Conservation (phyloP, 2,797 vertebrate genomes). For the Myotis findleyi region DNA sequence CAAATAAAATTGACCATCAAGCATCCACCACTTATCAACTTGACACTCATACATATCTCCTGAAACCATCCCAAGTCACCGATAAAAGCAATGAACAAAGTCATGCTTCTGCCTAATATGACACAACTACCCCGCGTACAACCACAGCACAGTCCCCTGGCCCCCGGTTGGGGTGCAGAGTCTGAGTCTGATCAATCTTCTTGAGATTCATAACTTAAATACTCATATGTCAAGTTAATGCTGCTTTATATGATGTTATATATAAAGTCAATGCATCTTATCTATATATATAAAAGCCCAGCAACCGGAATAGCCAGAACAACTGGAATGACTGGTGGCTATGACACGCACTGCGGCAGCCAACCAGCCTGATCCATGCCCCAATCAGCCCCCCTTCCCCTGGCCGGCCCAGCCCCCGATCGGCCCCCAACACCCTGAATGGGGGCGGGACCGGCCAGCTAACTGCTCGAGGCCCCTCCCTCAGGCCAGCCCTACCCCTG, state of each 20-base stretch:
- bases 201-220: background rate
- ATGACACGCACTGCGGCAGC: no score
- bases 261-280: background rate
- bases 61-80: background rate
- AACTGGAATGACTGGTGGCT: no score
- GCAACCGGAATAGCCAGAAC: no score
- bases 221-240: background rate
- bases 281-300: no score
- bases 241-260: background rate
- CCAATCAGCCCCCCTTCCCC: no score
- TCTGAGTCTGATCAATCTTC: background rate
- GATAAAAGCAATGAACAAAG: background rate
- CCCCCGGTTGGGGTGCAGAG: no score
- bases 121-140: rapidly evolving
- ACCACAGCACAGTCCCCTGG: background rate
- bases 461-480: no score
- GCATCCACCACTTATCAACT: rapidly evolving
- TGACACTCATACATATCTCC: background rate
- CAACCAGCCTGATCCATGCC: no score
- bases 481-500: no score
- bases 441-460: no score
- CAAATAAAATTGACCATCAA: background rate
- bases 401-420: no score
- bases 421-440: no score
- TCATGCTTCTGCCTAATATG: rapidly evolving